These are phyloP conservation scores for Drosophila pruinosa DNA, from an alignment of 1,140 invertebrate genomes.

Conservation along the genomic window DNA sequence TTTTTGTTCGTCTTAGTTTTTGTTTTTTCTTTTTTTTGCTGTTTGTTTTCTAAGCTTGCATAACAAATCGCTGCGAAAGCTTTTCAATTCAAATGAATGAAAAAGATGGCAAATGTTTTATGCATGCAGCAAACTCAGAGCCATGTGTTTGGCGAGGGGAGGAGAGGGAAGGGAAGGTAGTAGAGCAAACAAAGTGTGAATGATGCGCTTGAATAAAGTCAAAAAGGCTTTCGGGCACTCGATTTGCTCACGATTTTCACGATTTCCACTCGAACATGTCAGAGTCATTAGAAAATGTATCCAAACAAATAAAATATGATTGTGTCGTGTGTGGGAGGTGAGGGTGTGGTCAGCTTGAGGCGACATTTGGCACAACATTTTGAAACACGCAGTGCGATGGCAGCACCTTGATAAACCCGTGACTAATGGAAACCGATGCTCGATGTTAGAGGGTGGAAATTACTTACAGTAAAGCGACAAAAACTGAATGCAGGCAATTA, in stretches of 20 bases:
- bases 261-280: conserved; percentile 37
- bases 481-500: conserved; percentile 64
- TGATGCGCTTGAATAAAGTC: conserved; percentile 54
- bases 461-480: conserved; percentile 49
- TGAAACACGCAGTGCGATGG: conserved; percentile 44
- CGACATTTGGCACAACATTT: conserved; percentile 58
- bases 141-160: neutral
- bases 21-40: conserved; percentile 49
- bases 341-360: conserved; percentile 25
- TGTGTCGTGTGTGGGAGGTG: conserved; percentile 21
- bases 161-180: neutral
- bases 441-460: conserved; percentile 58
- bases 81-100: conserved; percentile 79
- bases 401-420: conserved; percentile 71
- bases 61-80: conserved; percentile 77
- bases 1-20: conserved; percentile 34
- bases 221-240: conserved; percentile 22
- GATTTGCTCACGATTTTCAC: conserved; percentile 6
- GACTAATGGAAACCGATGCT: conserved; percentile 56
- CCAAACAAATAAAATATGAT: conserved; percentile 56
- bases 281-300: conserved; percentile 36
- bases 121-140: conserved; percentile 53
- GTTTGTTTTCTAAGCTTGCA: conserved; percentile 79
- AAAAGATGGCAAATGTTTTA: conserved; percentile 71
- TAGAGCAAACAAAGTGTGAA: conserved; percentile 70